Percentiles rank a stretch among this genome's conserved stretches.
Conservation (phyloP, 2,888 invertebrate genomes). For the Temnothorax ravouxi region DNA sequence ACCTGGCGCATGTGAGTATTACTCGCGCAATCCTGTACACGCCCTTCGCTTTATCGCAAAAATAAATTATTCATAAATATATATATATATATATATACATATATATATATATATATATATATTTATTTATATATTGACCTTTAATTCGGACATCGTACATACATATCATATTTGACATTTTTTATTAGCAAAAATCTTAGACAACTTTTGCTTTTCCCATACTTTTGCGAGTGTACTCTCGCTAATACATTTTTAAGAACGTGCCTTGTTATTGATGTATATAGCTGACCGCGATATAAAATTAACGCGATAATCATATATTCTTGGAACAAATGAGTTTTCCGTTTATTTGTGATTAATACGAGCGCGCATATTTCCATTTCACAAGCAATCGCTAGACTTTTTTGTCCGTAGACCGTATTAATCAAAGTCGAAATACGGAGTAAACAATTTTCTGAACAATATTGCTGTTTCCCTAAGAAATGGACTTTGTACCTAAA, state of each 20-base stretch:
- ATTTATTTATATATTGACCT: background rate
- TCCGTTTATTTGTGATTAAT: too few species aligned
- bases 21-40: background rate
- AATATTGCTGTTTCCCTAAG: too few species aligned
- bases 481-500: too few species aligned
- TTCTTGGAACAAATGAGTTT: too few species aligned
- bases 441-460: too few species aligned
- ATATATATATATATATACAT: background rate
- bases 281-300: background rate
- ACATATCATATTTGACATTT: background rate
- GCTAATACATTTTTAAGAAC: background rate
- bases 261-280: background rate
- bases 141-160: background rate
- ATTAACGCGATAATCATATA: background rate
- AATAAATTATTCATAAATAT: background rate
- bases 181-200: background rate
- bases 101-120: background rate
- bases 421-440: too few species aligned
- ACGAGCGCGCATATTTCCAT: too few species aligned
- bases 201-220: background rate
- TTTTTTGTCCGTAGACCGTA: too few species aligned
- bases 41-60: background rate
- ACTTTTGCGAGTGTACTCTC: background rate
- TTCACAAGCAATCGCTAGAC: too few species aligned
- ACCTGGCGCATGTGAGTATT: slow-evolving; percentile 69